These are phyloP conservation scores for Heterotilapia buettikoferi DNA, from an alignment of 2,113 vertebrate genomes.

Conservation along the genomic window DNA sequence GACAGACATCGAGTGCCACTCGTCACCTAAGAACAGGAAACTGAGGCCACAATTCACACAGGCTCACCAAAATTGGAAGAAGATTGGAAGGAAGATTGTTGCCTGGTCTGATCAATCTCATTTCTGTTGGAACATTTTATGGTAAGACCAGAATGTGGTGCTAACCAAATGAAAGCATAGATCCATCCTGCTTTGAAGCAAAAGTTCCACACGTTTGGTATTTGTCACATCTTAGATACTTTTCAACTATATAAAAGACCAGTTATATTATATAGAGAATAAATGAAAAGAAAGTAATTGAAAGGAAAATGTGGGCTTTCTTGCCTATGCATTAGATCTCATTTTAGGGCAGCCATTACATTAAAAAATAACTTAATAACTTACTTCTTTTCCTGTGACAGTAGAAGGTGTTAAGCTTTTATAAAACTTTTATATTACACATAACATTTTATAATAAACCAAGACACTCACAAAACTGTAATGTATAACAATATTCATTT, in stretches of 20 bases:
- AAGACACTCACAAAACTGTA: background rate
- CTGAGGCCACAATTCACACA: background rate
- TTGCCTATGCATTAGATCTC: background rate
- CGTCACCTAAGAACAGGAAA: background rate
- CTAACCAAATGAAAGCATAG: background rate
- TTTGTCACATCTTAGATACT: background rate
- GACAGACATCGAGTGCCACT: background rate
- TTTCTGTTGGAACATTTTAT: background rate
- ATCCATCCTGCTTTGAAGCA: background rate
- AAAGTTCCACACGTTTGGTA: background rate
- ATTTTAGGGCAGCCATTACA: background rate
- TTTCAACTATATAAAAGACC: background rate
- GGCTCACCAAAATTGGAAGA: background rate
- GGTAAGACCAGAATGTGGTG: background rate
- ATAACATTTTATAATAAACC: background rate
- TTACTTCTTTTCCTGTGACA: background rate
- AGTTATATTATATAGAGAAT: background rate
- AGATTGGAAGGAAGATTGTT: background rate
- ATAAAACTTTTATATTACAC: background rate
- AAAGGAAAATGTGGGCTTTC: background rate
- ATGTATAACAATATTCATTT: conserved; percentile 5
- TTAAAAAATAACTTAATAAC: background rate
- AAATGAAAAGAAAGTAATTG: background rate
- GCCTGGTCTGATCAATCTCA: background rate
- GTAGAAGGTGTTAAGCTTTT: background rate